Evolutionary conservation across 2,888 invertebrate genomes (phyloP).

Genomic region (Cheilosia scutellata): DNA sequence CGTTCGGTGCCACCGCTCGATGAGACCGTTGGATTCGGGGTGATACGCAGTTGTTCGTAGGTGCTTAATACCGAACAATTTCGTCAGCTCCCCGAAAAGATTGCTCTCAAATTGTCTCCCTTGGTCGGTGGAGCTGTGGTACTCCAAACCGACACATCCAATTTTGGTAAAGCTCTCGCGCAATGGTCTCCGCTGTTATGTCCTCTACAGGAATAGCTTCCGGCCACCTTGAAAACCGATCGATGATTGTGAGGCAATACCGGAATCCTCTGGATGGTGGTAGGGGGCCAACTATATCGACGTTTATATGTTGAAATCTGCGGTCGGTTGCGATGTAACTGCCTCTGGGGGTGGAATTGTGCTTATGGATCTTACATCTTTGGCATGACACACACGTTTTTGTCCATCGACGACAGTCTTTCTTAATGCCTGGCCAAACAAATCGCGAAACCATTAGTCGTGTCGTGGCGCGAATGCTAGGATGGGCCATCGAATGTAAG

Average conservation of each 20-base stretch:
- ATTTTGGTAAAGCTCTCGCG: too few relatives aligned
- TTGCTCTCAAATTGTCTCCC: slow-evolving; percentile 77
- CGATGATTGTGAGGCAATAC: neutral
- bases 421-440: neutral
- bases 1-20: slow-evolving; percentile 82
- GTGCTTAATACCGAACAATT: neutral
- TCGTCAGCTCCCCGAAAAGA: neutral
- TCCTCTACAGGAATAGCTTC: too few relatives aligned
- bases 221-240: too few relatives aligned
- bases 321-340: too few relatives aligned
- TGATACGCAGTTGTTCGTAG: slow-evolving; percentile 12
- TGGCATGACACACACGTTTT: neutral
- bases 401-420: neutral
- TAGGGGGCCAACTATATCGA: slow-evolving; percentile 80
- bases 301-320: too few relatives aligned
- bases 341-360: slow-evolving; percentile 78
- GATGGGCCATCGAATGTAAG: slow-evolving; percentile 7
- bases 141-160: too few relatives aligned
- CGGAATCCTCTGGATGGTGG: slow-evolving; percentile 77
- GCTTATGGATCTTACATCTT: neutral
- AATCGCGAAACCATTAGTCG: neutral
- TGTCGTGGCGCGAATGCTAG: neutral
- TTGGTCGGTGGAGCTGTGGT: slow-evolving; percentile 78
- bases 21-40: slow-evolving; percentile 80
- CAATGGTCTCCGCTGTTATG: too few relatives aligned